Conservation (phyloP, 2,888 invertebrate species). For the Colostygia pectinataria region DNA sequence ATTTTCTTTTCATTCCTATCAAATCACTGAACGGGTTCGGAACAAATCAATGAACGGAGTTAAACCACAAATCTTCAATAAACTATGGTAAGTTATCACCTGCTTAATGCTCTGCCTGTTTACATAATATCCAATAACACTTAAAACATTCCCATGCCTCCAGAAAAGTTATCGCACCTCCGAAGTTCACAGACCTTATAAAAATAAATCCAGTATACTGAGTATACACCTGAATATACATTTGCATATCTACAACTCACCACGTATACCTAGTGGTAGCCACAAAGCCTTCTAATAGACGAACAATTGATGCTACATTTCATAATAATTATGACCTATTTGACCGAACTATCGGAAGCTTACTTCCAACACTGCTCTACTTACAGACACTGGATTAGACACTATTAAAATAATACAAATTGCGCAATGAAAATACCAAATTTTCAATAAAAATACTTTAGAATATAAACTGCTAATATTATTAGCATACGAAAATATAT, state of each 20-base stretch:
- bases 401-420: slow-evolving; percentile 24
- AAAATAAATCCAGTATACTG: slow-evolving; percentile 28
- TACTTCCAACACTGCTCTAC: slow-evolving; percentile 42
- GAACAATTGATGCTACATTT: slow-evolving; percentile 77
- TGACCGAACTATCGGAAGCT: slow-evolving; percentile 70
- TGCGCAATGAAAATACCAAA: slow-evolving; percentile 16
- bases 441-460: slow-evolving; percentile 28
- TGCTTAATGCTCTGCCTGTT: slow-evolving; percentile 12
- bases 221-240: slow-evolving; percentile 43
- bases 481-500: slow-evolving; percentile 34
- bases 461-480: slow-evolving; percentile 32
- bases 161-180: slow-evolving; percentile 17
- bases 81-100: slow-evolving; percentile 24
- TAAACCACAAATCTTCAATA: slow-evolving; percentile 11
- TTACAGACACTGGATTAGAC: slow-evolving; percentile 49
- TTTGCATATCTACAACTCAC: slow-evolving; percentile 65
- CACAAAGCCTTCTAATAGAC: slow-evolving; percentile 75
- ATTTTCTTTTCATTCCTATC: neutral
- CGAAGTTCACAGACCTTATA: slow-evolving; percentile 24
- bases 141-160: slow-evolving; percentile 16
- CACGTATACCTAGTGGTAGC: slow-evolving; percentile 55
- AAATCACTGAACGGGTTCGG: neutral
- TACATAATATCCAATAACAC: slow-evolving; percentile 27
- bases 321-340: slow-evolving; percentile 81
- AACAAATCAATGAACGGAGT: too few species aligned